Conservation (phyloP, 2,888 invertebrate species). For the Pocota personata region DNA sequence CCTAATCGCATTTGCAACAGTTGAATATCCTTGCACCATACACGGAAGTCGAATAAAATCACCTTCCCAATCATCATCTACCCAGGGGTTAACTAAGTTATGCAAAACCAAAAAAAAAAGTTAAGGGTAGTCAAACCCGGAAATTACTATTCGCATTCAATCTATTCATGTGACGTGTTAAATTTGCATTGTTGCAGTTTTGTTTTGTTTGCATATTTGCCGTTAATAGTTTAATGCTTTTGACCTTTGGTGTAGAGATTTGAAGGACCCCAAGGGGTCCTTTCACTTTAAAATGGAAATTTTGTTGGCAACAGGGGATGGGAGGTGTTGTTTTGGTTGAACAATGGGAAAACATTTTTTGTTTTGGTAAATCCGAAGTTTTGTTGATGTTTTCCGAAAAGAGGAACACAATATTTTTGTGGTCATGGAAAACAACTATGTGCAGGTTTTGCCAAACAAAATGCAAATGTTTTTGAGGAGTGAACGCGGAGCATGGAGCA, state of each 20-base stretch:
- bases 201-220: constrained; percentile 36
- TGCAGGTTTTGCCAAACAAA: too few species aligned
- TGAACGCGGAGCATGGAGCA: too few species aligned
- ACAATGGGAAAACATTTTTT: background rate
- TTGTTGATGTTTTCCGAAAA: background rate
- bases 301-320: background rate
- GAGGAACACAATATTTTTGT: background rate
- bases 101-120: constrained; percentile 32
- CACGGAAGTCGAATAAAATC: constrained; percentile 52
- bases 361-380: background rate
- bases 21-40: constrained; percentile 51
- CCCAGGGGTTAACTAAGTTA: constrained; percentile 42
- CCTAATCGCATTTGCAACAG: constrained; percentile 73
- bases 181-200: constrained; percentile 71
- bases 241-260: constrained; percentile 43
- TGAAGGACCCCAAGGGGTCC: constrained; percentile 34
- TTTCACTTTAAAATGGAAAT: constrained; percentile 63
- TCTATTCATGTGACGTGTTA: constrained; percentile 68
- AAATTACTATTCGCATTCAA: constrained; percentile 49
- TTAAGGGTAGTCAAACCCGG: constrained; percentile 43
- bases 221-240: constrained; percentile 64
- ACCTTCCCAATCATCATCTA: constrained; percentile 39
- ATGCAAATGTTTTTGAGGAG: too few species aligned
- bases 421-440: background rate
- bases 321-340: background rate